Percentiles rank a stretch among this genome's conserved stretches.
Conservation (phyloP, 2,888 invertebrate genomes). For the Brenthis daphne region DNA sequence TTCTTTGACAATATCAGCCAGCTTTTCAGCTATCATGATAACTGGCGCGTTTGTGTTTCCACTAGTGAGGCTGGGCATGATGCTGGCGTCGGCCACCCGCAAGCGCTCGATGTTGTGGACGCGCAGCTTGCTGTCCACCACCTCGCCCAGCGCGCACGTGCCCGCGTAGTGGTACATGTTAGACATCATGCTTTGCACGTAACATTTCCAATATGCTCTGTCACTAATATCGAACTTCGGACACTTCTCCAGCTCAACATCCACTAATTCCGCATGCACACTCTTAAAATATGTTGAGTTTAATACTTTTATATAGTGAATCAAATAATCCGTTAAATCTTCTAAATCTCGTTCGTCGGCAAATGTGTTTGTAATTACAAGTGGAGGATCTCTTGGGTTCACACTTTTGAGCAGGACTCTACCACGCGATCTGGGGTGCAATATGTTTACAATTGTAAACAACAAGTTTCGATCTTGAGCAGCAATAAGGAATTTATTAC, state of each 20-base stretch:
- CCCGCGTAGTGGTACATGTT: constrained; percentile 81
- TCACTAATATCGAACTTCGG: constrained; percentile 78
- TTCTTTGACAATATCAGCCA: constrained; percentile 40
- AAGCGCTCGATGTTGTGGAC: constrained; percentile 44
- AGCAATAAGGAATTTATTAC: constrained; percentile 24
- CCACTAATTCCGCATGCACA: constrained; percentile 45
- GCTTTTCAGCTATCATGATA: constrained; percentile 48
- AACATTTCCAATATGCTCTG: constrained; percentile 84
- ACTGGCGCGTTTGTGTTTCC: constrained; percentile 47
- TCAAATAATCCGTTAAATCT: constrained; percentile 44
- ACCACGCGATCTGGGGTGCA: constrained; percentile 49
- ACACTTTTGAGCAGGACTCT: constrained; percentile 45
- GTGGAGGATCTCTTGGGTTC: constrained; percentile 46
- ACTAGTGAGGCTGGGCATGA: constrained; percentile 45
- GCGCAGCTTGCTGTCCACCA: constrained; percentile 43
- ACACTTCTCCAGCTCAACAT: constrained; percentile 70
- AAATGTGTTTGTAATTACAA: constrained; percentile 44
- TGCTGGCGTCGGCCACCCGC: constrained; percentile 48
- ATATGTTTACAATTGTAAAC: constrained; percentile 35
- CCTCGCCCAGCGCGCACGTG: constrained; percentile 46
- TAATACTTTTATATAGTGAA: constrained; percentile 47
- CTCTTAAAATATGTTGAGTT: constrained; percentile 49
- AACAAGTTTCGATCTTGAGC: constrained; percentile 40
- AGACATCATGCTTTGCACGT: constrained; percentile 71
- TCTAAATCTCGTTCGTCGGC: constrained; percentile 48